Percentiles rank a stretch among this genome's conserved stretches.
Evolutionary conservation across 2,113 vertebrate species (phyloP).

Genomic region (Pundamilia nyererei): DNA sequence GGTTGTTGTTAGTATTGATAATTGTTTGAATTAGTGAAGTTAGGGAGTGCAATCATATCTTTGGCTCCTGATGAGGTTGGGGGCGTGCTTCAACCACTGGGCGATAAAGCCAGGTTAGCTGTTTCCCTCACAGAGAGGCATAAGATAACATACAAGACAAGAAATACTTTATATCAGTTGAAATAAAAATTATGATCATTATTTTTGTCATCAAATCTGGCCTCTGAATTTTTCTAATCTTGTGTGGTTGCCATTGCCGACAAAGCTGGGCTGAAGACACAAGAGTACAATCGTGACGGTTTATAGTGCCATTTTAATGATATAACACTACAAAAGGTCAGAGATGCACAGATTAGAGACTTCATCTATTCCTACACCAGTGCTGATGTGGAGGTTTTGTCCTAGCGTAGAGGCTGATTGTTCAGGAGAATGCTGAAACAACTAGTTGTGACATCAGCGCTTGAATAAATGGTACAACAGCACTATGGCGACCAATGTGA

Average conservation of each 20-base stretch:
- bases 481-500: neutral
- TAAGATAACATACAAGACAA: neutral
- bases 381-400: neutral
- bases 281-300: neutral
- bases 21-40: neutral
- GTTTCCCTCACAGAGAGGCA: neutral
- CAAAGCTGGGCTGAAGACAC: neutral
- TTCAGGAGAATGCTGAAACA: neutral
- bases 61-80: neutral
- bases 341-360: neutral
- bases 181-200: neutral
- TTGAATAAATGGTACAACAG: neutral
- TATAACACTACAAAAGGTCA: neutral
- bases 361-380: neutral
- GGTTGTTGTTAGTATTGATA: neutral
- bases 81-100: neutral
- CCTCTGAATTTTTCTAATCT: neutral
- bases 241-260: neutral
- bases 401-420: neutral
- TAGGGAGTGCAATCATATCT: neutral
- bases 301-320: neutral
- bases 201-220: neutral
- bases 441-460: neutral
- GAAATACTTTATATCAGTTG: neutral
- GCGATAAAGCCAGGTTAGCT: neutral